Evolutionary conservation across 2,888 invertebrate species (phyloP).

Genomic region (Altica lythri): DNA sequence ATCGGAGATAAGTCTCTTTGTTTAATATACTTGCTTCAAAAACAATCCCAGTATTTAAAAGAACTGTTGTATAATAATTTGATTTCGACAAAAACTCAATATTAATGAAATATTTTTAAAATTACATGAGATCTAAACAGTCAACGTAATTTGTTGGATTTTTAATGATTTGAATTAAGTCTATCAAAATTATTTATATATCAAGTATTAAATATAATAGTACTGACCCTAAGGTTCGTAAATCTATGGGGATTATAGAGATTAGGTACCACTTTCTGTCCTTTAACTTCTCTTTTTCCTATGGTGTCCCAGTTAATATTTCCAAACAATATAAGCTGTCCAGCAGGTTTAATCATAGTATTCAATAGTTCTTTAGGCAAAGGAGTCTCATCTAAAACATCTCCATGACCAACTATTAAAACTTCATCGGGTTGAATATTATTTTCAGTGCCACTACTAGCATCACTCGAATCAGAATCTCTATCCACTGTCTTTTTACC

Average conservation of each 20-base stretch:
- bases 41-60: too few relatives aligned
- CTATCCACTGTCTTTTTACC: slow-evolving; percentile 55
- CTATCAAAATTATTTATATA: too few relatives aligned
- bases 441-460: slow-evolving; percentile 53
- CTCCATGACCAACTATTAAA: slow-evolving; percentile 60
- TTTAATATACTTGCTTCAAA: too few relatives aligned
- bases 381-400: slow-evolving; percentile 64
- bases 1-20: too few relatives aligned
- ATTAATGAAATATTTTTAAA: too few relatives aligned
- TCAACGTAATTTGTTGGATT: background rate
- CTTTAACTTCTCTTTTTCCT: slow-evolving; percentile 78
- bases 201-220: background rate
- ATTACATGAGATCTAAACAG: background rate
- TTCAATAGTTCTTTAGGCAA: slow-evolving; percentile 70
- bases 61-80: too few relatives aligned
- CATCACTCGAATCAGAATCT: slow-evolving; percentile 56
- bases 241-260: slow-evolving; percentile 84
- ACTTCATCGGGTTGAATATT: slow-evolving; percentile 61
- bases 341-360: slow-evolving; percentile 70
- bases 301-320: slow-evolving; percentile 90
- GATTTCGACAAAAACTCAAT: too few relatives aligned
- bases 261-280: slow-evolving; percentile 69
- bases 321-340: slow-evolving; percentile 80
- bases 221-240: slow-evolving; percentile 67
- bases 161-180: too few relatives aligned